Evolutionary conservation across 2,113 vertebrate species (phyloP), one percentile per base, ranked within the genome.

Genomic region (Microtus oregoni): DNA sequence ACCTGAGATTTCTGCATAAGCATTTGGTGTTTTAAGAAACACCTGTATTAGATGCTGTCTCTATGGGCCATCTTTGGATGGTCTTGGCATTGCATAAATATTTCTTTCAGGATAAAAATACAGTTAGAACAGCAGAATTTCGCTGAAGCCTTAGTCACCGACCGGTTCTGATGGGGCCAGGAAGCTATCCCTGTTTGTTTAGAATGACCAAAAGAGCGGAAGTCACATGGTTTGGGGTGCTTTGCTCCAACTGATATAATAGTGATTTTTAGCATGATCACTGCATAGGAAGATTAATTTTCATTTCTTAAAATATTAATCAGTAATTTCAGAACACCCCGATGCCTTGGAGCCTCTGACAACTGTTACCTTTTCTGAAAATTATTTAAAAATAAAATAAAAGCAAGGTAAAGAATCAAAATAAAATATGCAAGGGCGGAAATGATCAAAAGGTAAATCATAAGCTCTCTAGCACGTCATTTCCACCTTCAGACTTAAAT

Each of bases 21-120:
- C 88, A 76, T 78, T 89, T 88, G 44, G 85, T 52, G 89, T 96
- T 89, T 94, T 70, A 14, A 32, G 68, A 94, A 94, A 92, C 15
- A 81, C 73, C 13, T 19, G 35, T 68, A 82, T 93, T 77, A 92
- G 41, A 89, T 83, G 30, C 32, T 81, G 2, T 88, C 44, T 89
- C 81, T 82, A 3, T 32, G 41, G 67, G 52, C 61, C 30, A 70
- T 73, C 61, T 93, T 86, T 82, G 72, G 55, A 67, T 89, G 32
- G 4, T 67, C 67, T 38, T 95, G 17, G 58, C 72, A 52, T 79
- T 87, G 94, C 68, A 44, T 90, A 85, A 92, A 47, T 81, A 73
- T 82, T 95, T 92, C 58, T 79, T 81, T 93, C 47, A 83, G 47
- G 67, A 92, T 73, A 92, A 90, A 93, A 91, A 77, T 68, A 30